phyloP scores from a whole-genome alignment of 2,797 vertebrate species.

The Myotis planiceps region DNA sequence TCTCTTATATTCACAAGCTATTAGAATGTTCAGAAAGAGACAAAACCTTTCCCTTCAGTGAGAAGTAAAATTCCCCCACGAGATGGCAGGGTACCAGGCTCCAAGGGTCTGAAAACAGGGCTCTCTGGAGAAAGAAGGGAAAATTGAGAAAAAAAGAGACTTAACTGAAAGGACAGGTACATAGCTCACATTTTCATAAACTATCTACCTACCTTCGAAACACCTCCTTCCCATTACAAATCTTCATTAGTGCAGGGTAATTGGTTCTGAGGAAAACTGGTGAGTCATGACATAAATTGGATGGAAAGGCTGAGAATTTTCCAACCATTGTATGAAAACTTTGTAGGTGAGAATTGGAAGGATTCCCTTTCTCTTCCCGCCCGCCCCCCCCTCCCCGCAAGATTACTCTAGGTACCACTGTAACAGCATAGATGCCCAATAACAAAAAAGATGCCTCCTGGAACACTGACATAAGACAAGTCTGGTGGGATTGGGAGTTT shows the following conservation, averaged over 20 bases:
- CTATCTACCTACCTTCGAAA: background rate
- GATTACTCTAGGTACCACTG: background rate
- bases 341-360: background rate
- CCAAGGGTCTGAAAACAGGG: background rate
- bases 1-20: background rate
- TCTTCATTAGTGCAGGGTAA: background rate
- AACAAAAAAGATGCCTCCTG: background rate
- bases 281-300: background rate
- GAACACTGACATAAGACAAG: background rate
- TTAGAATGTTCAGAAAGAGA: background rate
- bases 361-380: background rate
- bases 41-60: background rate
- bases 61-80: background rate
- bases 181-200: background rate
- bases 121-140: background rate
- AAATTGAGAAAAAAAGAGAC: background rate
- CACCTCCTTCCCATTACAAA: background rate
- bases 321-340: background rate
- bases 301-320: background rate
- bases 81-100: background rate
- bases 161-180: background rate
- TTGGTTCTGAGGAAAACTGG: background rate
- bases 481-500: background rate
- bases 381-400: accelerated
- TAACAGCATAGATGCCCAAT: background rate